Conservation (phyloP, 2,797 vertebrate species). For the Tangara arthus region DNA sequence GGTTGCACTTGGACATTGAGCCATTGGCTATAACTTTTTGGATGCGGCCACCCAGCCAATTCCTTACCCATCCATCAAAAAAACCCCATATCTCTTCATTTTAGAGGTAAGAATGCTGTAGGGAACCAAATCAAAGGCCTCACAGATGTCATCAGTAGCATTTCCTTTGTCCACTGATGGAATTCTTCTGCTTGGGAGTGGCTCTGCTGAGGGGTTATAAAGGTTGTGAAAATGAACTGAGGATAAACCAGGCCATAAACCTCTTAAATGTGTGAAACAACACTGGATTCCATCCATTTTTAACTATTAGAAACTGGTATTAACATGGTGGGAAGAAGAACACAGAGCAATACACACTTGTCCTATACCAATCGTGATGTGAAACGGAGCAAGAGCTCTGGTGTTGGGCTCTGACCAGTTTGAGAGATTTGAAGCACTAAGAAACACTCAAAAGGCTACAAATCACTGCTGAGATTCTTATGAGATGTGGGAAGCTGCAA, state of each 20-base stretch:
- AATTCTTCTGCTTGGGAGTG: not conserved
- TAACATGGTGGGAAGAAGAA: not conserved
- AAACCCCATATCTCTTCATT: accelerated
- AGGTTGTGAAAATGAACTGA: not conserved
- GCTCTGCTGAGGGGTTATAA: not conserved
- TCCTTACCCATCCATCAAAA: not conserved
- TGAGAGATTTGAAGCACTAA: not conserved
- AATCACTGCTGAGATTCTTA: slow-evolving; percentile 30
- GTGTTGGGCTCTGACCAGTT: not conserved
- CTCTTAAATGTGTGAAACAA: not conserved
- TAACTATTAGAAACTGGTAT: not conserved
- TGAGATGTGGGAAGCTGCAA: not conserved
- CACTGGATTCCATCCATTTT: not conserved
- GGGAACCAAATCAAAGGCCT: not conserved
- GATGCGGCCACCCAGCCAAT: not conserved
- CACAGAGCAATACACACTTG: not conserved
- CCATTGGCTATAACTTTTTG: not conserved
- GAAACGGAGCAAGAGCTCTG: not conserved
- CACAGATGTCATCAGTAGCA: not conserved
- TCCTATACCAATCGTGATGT: not conserved
- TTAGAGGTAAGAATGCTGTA: not conserved
- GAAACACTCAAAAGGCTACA: not conserved
- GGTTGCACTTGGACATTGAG: not conserved
- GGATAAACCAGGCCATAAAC: not conserved
- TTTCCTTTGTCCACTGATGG: not conserved